Percentiles rank a stretch among this genome's conserved stretches.
Conservation (phyloP, 2,888 invertebrate species). For the Cecidostiba fungosa region DNA sequence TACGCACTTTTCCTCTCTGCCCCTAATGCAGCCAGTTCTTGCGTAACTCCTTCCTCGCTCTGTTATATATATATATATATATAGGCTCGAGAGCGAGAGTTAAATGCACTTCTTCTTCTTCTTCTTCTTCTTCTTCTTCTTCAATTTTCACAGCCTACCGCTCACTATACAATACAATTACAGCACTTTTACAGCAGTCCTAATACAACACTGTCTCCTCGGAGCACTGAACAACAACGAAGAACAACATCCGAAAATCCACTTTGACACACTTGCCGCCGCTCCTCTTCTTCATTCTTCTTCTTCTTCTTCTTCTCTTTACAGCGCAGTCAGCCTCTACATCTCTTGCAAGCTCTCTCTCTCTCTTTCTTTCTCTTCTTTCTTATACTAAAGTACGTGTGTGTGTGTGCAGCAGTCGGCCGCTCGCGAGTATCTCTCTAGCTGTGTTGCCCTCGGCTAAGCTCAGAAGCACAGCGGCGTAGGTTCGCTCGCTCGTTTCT, state of each 20-base stretch:
- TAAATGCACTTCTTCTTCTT: constrained; percentile 21
- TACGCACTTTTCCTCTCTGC: background rate
- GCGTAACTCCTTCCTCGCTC: background rate
- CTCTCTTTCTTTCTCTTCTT: background rate
- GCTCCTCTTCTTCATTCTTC: background rate
- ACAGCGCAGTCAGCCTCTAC: background rate
- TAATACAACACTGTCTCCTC: background rate
- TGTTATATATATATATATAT: background rate
- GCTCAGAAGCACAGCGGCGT: background rate
- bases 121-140: background rate
- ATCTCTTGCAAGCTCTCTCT: background rate
- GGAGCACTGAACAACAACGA: background rate
- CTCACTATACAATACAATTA: background rate
- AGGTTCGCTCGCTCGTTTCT: background rate
- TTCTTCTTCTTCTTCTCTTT: background rate
- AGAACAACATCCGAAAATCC: background rate
- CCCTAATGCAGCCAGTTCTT: background rate
- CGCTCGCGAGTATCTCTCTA: background rate
- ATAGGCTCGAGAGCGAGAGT: background rate
- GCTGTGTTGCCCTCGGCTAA: background rate
- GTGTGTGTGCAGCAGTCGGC: background rate
- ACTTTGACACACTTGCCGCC: background rate
- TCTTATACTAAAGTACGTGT: background rate
- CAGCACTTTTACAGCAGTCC: background rate
- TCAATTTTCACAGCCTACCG: background rate